A percentile compares a stretch with the other conserved stretches of the same genome.
Conservation (phyloP, 2,888 invertebrate genomes). For the Sicus ferrugineus region DNA sequence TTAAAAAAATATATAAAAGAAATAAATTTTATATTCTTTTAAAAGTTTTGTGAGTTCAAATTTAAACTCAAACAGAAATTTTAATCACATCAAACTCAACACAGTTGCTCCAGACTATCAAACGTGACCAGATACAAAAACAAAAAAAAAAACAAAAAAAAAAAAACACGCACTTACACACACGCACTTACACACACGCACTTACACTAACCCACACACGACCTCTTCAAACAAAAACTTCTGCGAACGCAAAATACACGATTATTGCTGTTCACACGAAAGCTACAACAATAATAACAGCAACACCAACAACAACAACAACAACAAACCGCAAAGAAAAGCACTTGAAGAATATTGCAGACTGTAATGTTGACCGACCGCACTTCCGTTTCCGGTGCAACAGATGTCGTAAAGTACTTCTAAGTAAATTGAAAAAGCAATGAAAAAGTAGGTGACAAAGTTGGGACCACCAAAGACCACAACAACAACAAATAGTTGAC, state of each 20-base stretch:
- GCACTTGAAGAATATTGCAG: neutral
- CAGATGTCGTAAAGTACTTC: neutral
- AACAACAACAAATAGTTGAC: neutral
- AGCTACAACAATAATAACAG: too few species aligned
- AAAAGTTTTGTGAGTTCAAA: too few species aligned
- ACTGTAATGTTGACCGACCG: neutral
- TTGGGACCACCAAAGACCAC: neutral
- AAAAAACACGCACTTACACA: neutral
- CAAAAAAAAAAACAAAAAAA: too few species aligned
- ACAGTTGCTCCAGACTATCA: neutral
- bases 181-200: slow-evolving; percentile 7
- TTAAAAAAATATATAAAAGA: too few species aligned
- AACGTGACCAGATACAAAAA: neutral
- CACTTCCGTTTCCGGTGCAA: neutral
- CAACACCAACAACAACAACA: neutral
- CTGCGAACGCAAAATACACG: neutral
- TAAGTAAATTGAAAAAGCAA: neutral
- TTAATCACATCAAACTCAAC: neutral
- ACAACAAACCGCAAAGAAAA: neutral
- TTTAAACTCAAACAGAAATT: too few species aligned
- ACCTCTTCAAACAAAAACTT: neutral
- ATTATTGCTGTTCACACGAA: neutral
- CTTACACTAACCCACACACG: neutral
- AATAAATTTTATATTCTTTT: too few species aligned
- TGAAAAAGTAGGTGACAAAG: neutral